A percentile compares a stretch with the other conserved stretches of the same genome.
These are phyloP conservation scores for Periphyllus acericola DNA, from an alignment of 2,888 invertebrate species.

Conservation along the genomic window DNA sequence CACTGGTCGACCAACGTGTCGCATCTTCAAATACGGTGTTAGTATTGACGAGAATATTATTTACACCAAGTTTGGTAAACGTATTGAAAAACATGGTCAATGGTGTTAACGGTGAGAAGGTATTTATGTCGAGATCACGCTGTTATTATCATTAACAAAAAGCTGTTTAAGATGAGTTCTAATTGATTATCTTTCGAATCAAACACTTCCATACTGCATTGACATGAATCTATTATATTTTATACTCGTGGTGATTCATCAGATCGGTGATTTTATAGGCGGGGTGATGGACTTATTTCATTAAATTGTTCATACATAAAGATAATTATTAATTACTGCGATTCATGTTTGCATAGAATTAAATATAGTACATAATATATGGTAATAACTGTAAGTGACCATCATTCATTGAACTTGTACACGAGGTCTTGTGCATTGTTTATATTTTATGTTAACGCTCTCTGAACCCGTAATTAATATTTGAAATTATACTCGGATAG, in stretches of 20 bases:
- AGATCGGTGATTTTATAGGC: background rate
- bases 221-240: background rate
- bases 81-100: slow-evolving; percentile 14
- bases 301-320: background rate
- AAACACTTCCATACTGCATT: background rate
- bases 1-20: background rate
- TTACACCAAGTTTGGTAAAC: slow-evolving; percentile 44
- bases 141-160: background rate
- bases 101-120: slow-evolving; percentile 11
- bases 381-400: background rate
- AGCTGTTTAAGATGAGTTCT: background rate
- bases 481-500: background rate
- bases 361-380: background rate
- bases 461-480: slow-evolving; percentile 5
- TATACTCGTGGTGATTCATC: background rate
- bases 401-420: slow-evolving; percentile 26
- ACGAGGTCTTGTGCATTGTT: slow-evolving; percentile 5
- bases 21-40: slow-evolving; percentile 35
- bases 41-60: slow-evolving; percentile 41
- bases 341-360: background rate
- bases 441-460: background rate
- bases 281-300: background rate
- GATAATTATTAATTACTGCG: background rate
- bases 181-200: background rate
- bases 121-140: slow-evolving; percentile 40